A percentile compares a stretch with the other conserved stretches of the same genome.
phyloP scores from a whole-genome alignment of 2,888 invertebrate genomes.

The Panorpa germanica region DNA sequence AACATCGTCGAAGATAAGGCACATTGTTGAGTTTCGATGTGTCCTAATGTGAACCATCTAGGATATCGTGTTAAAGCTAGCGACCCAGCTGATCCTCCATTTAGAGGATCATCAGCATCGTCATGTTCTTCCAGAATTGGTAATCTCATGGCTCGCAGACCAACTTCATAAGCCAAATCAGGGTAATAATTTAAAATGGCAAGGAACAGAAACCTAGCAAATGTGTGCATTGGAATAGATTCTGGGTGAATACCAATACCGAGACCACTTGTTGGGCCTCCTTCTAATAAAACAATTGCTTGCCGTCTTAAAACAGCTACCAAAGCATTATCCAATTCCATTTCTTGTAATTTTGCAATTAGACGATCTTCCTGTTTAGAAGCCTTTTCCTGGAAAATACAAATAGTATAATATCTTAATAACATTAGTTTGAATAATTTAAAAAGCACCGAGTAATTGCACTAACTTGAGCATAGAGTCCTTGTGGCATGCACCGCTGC shows the following conservation, averaged over 20 bases:
- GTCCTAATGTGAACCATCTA: slow-evolving; percentile 62
- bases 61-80: slow-evolving; percentile 40
- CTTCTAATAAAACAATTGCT: slow-evolving; percentile 49
- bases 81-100: slow-evolving; percentile 26
- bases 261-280: slow-evolving; percentile 59
- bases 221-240: slow-evolving; percentile 70
- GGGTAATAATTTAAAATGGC: slow-evolving; percentile 54
- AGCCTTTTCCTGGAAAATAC: slow-evolving; percentile 32
- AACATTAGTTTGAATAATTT: slow-evolving; percentile 1
- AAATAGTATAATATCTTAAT: slow-evolving; percentile 5
- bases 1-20: slow-evolving; percentile 59
- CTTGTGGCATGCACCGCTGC: slow-evolving; percentile 58
- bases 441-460: slow-evolving; percentile 25
- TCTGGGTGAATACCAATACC: slow-evolving; percentile 54
- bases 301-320: slow-evolving; percentile 47
- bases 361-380: slow-evolving; percentile 60
- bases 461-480: slow-evolving; percentile 55
- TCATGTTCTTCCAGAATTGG: slow-evolving; percentile 57
- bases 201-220: slow-evolving; percentile 62
- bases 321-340: slow-evolving; percentile 53
- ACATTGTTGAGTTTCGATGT: slow-evolving; percentile 66
- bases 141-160: slow-evolving; percentile 55
- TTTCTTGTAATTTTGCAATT: slow-evolving; percentile 53
- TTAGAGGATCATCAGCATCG: slow-evolving; percentile 38
- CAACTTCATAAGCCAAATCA: slow-evolving; percentile 62